Base-by-base conservation (phyloP, 2,113 vertebrate genomes). In the Siphamia tubifer region DNA sequence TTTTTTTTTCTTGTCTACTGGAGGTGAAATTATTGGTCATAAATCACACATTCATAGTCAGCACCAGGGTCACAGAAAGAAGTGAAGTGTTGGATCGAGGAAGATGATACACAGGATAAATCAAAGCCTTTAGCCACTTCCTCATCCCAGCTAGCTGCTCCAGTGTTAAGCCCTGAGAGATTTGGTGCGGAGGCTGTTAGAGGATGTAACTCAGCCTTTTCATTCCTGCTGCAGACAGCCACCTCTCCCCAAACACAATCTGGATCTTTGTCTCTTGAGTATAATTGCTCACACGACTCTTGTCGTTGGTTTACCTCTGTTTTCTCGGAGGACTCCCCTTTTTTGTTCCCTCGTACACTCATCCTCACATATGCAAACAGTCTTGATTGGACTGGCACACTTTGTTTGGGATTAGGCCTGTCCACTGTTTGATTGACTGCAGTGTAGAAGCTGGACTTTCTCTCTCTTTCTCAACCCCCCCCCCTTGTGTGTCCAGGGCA, bases 341-440 rank as follows among this genome's bases (percentile, higher is more conserved):
- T 53, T 36, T 53, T 25, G 16, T 65, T 56, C 42, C 49, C 7
- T 68, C 20, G 24, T 17, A 32, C 9, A 24, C 69, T 20, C 30
- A 16, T 19, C 15, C 52, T 55, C 60, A 25, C 38, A 52, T 11
- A 35, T 28, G 23, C 68, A 54, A 45, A 62, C 60, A 62, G 38
- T n/a, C 61, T 63, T 51, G 65, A 53, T 80, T 79, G 61, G 31
- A 25, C 24, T 15, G 57, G 39, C 69, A 68, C 53, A 54, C 57
- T 55, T 55, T 67, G 51, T 64, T 65, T 51, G 57, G 64, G 78
- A 84, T 81, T 79, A 69, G 54, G 36, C 11, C 40, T 53, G 66
- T 62, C 34, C 74, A 63, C 43, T 84, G 68, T 67, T 67, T 39
- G 42, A 83, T 57, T 79, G 70, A 55, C 35, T 74, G 53, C 45